Percentiles rank a stretch among this genome's conserved stretches.
Evolutionary conservation across 1,140 invertebrate genomes (phyloP).

Genomic region (Drosophila pseudoobscura): DNA sequence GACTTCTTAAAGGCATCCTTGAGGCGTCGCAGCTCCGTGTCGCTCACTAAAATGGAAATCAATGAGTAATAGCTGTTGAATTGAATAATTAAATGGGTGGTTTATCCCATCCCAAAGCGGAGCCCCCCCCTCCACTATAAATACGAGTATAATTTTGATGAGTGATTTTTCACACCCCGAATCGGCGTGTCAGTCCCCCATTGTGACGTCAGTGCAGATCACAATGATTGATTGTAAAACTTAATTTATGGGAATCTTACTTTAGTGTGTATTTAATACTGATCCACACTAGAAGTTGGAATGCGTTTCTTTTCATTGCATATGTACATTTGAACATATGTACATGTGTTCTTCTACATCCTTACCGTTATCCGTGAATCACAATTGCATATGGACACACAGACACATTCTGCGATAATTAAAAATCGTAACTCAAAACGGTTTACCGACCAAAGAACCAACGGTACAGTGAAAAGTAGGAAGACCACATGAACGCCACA

Average conservation of each 20-base stretch:
- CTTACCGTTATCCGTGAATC: constrained; percentile 4
- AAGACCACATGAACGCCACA: neutral
- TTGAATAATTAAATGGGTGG: constrained; percentile 7
- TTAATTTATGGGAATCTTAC: too few relatives aligned
- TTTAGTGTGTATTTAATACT: too few relatives aligned
- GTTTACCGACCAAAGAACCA: constrained; percentile 7
- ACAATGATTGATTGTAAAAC: constrained; percentile 5
- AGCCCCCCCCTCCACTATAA: constrained; percentile 11
- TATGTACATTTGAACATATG: too few relatives aligned
- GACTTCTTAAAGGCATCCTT: constrained; percentile 93
- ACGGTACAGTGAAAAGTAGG: neutral
- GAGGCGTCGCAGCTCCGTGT: constrained; percentile 90
- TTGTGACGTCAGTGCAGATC: constrained; percentile 17
- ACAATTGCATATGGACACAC: constrained; percentile 29
- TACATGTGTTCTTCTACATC: too few relatives aligned
- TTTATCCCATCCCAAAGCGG: constrained; percentile 17
- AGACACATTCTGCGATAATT: constrained; percentile 19
- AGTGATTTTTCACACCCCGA: constrained; percentile 9
- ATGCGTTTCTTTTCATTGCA: too few relatives aligned
- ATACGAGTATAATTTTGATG: constrained; percentile 17
- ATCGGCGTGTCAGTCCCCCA: neutral
- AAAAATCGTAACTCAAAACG: constrained; percentile 38
- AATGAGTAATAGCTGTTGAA: constrained; percentile 10
- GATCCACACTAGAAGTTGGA: neutral
- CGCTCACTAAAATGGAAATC: constrained; percentile 86